These are phyloP conservation scores for Halcyon leucocephala DNA, from an alignment of 2,797 vertebrate genomes.

Conservation along the genomic window DNA sequence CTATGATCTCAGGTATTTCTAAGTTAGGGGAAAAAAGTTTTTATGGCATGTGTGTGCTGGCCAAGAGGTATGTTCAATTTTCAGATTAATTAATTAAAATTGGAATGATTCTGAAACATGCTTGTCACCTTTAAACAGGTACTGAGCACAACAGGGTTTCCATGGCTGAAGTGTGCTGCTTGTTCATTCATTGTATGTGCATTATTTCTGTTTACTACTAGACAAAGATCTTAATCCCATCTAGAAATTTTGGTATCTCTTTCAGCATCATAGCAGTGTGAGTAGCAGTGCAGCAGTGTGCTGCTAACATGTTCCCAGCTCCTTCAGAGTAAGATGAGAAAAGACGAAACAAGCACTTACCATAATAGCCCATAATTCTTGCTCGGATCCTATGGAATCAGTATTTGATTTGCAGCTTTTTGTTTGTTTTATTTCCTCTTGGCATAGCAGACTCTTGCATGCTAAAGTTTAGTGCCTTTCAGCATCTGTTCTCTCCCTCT, in stretches of 20 bases:
- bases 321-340: constrained; percentile 17
- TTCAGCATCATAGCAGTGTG: background rate
- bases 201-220: constrained; percentile 4
- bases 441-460: constrained; percentile 17
- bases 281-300: background rate
- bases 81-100: constrained; percentile 51
- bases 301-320: background rate
- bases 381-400: background rate
- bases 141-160: background rate
- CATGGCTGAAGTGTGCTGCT: background rate
- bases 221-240: constrained; percentile 54
- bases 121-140: constrained; percentile 45
- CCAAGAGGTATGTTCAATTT: constrained; percentile 45
- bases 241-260: constrained; percentile 20
- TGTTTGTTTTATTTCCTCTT: constrained; percentile 13
- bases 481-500: constrained; percentile 53
- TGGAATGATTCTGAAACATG: background rate
- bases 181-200: constrained; percentile 8
- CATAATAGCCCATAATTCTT: constrained; percentile 49
- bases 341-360: background rate
- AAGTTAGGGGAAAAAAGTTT: constrained; percentile 75
- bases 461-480: constrained; percentile 75
- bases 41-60: constrained; percentile 55
- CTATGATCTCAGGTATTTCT: constrained; percentile 60
- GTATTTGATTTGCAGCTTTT: constrained; percentile 57